Evolutionary conservation across 1,140 invertebrate genomes (phyloP).

Genomic region (Megalonaias nervosa): DNA sequence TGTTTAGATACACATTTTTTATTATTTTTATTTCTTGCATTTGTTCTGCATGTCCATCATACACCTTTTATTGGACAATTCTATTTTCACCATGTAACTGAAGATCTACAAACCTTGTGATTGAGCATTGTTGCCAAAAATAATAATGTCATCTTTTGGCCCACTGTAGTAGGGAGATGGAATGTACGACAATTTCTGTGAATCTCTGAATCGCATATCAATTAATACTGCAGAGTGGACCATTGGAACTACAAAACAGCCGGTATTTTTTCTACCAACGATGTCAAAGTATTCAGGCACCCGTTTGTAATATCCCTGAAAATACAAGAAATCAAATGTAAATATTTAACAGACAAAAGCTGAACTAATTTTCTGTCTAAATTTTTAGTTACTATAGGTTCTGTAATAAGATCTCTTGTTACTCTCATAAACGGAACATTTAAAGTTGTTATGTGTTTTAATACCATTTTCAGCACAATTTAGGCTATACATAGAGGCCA

Average conservation of each 20-base stretch:
- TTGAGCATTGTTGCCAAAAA: constrained; percentile 90
- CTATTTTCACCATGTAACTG: background rate
- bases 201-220: constrained; percentile 77
- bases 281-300: constrained; percentile 91
- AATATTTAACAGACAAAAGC: background rate
- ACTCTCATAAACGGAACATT: too few relatives aligned
- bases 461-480: too few relatives aligned
- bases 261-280: constrained; percentile 80
- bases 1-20: too few relatives aligned
- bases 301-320: constrained; percentile 88
- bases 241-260: constrained; percentile 92
- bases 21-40: too few relatives aligned
- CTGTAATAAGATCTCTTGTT: too few relatives aligned
- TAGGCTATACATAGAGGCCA: too few relatives aligned
- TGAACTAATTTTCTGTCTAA: too few relatives aligned
- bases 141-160: constrained; percentile 94
- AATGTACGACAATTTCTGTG: constrained; percentile 84
- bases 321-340: constrained; percentile 3
- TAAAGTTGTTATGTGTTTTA: too few relatives aligned
- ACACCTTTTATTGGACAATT: background rate
- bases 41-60: too few relatives aligned
- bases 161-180: constrained; percentile 77
- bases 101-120: constrained; percentile 51
- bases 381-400: too few relatives aligned
- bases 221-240: constrained; percentile 91